Percentiles rank a stretch among this genome's conserved stretches.
phyloP scores from a whole-genome alignment of 1,140 invertebrate genomes.

The Drosophila parvula region DNA sequence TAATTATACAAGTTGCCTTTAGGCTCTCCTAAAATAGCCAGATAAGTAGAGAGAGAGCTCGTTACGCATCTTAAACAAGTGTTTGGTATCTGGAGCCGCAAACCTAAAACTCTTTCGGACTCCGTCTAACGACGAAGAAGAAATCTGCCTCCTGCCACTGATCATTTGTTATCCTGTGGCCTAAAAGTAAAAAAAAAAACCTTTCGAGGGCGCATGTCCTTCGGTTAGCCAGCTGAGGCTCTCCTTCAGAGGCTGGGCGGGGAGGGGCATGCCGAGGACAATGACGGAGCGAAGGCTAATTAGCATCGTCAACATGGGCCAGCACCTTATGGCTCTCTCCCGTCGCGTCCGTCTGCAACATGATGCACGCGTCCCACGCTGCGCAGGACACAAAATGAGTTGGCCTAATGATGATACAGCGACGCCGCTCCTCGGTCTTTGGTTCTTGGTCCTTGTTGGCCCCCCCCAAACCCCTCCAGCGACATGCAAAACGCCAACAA shows the following conservation, averaged over 20 bases:
- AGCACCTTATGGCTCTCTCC: conserved; percentile 30
- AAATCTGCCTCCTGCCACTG: background rate
- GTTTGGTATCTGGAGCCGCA: no score
- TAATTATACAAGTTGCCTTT: no score
- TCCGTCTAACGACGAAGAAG: background rate
- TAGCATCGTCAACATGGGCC: conserved; percentile 54
- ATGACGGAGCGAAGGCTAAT: conserved; percentile 52
- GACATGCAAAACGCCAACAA: conserved; percentile 58
- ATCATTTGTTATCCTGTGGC: background rate
- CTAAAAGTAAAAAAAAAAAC: background rate
- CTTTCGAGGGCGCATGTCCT: conserved; percentile 29
- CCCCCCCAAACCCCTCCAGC: background rate
- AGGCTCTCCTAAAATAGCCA: no score
- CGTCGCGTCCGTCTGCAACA: conserved; percentile 26
- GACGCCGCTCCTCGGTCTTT: background rate
- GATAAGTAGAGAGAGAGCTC: no score
- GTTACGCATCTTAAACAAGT: no score
- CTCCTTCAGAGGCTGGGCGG: background rate
- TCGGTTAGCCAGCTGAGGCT: background rate
- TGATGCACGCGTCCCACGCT: conserved; percentile 56
- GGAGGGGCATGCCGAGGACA: conserved; percentile 36
- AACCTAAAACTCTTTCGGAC: background rate
- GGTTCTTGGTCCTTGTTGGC: background rate
- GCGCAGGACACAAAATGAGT: conserved; percentile 30
- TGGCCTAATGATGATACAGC: conserved; percentile 51